Base-by-base conservation (phyloP, 2,113 vertebrate species). In the Dunckerocampus dactyliophorus region DNA sequence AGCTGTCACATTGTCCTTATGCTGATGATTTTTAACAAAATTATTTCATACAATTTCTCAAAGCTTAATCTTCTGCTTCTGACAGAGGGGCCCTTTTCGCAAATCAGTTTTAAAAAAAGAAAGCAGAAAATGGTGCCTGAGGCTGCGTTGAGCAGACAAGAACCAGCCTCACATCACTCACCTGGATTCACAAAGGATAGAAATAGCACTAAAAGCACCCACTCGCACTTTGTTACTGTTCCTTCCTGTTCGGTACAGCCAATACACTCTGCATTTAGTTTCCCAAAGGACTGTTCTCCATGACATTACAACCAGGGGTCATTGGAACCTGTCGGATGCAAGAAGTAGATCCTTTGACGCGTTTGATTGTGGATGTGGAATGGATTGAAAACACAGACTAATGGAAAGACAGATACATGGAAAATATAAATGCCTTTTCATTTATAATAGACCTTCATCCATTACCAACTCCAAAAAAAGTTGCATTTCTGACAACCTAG, bases 181-280 rank as follows among this genome's bases (percentile, higher is more conserved):
- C 85, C 82, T 88, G 83, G 82, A 83, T 86, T 87, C 85, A 83
- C 75, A 78, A 85, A 84, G 83, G 82, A 85, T 77, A 80, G 80
- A 88, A 90, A 90, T 86, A 88, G 87, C 84, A 87, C 83, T 86
- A 83, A 89, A 89, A 84, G 86, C 87, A 74, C 69, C 78, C 82
- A 71, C 81, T 84, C 79, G 85, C 83, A 82, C 84, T 85, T 80
- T 88, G 84, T 77, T 83, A 82, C 75, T 64, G 74, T 84, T 80
- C 65, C 80, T 84, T 88, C 88, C 82, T 88, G 80, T 82, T 74
- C 77, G 72, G 54, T 69, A 71, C 69, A 74, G 65, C 50, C 39
- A 8, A 1, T 47, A 50, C 69, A 53, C 63, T 47, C 63, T 47
- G 51, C 62, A 39, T 74, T 60, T 72, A 39, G 15, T 71, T 76